Evolutionary conservation across 2,888 invertebrate species (phyloP).

Genomic region (Lutraria lutraria): DNA sequence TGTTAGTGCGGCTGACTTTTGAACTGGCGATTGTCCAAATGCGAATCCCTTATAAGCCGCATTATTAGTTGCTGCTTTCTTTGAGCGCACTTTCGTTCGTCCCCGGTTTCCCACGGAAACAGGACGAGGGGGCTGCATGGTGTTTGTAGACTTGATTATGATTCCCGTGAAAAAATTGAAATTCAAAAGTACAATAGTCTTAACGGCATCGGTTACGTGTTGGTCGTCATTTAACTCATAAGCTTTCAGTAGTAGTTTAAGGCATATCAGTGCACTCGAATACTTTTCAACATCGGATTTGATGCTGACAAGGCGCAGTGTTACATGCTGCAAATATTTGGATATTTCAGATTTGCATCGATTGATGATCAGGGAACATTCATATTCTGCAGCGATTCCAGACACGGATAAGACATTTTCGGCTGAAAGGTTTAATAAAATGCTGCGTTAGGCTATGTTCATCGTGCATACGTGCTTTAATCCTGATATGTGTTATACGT

Average conservation of each 20-base stretch:
- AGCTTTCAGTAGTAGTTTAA: background rate
- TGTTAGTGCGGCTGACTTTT: no score
- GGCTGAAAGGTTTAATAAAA: background rate
- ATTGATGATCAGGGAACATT: background rate
- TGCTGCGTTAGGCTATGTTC: no score
- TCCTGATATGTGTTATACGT: no score
- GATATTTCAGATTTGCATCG: constrained; percentile 12
- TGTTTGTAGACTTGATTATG: no score
- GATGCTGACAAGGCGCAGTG: background rate
- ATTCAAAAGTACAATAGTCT: background rate
- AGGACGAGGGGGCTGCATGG: no score
- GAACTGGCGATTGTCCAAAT: no score
- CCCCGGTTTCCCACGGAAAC: no score
- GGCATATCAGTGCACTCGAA: background rate
- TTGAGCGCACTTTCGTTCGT: no score
- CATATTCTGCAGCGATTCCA: constrained; percentile 1
- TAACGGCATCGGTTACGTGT: background rate
- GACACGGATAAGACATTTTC: constrained; percentile 13
- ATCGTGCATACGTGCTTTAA: no score
- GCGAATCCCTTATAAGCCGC: no score
- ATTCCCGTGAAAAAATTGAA: background rate
- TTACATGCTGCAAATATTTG: background rate
- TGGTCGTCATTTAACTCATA: background rate
- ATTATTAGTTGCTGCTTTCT: no score
- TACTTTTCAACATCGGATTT: background rate